Evolutionary conservation across 1,140 invertebrate genomes (phyloP).

Genomic region (Drosophila micromelanica): DNA sequence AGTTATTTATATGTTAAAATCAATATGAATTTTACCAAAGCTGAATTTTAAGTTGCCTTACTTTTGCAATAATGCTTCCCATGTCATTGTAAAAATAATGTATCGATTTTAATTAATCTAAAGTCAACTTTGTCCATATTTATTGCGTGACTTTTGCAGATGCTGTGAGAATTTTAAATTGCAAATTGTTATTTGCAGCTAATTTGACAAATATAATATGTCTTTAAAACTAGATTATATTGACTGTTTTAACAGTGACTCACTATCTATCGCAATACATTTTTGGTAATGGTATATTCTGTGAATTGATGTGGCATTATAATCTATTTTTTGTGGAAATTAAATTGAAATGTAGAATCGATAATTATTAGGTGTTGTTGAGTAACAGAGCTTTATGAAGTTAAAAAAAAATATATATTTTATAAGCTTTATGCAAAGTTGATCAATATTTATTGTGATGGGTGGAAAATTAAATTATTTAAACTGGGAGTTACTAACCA

Average conservation of each 20-base stretch:
- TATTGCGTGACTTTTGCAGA: slow-evolving; percentile 44
- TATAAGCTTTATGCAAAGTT: neutral
- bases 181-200: slow-evolving; percentile 28
- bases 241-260: neutral
- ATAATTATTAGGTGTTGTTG: too few species aligned
- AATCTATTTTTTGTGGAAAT: too few species aligned
- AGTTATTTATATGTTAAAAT: slow-evolving; percentile 78
- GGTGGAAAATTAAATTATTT: slow-evolving; percentile 14
- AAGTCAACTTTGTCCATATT: slow-evolving; percentile 52
- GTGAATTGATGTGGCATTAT: too few species aligned
- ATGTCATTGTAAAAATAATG: slow-evolving; percentile 68
- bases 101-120: slow-evolving; percentile 64
- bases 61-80: slow-evolving; percentile 62
- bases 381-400: too few species aligned
- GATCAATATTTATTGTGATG: neutral
- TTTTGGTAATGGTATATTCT: too few species aligned
- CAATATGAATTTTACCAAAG: slow-evolving; percentile 59
- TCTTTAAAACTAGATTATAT: neutral
- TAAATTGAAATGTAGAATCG: too few species aligned
- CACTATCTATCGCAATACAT: neutral
- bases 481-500: slow-evolving; percentile 12
- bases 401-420: too few species aligned
- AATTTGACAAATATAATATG: slow-evolving; percentile 16
- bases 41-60: slow-evolving; percentile 51
- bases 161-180: slow-evolving; percentile 43